Evolutionary conservation across 2,797 vertebrate species (phyloP).

Genomic region (Sciurus carolinensis): DNA sequence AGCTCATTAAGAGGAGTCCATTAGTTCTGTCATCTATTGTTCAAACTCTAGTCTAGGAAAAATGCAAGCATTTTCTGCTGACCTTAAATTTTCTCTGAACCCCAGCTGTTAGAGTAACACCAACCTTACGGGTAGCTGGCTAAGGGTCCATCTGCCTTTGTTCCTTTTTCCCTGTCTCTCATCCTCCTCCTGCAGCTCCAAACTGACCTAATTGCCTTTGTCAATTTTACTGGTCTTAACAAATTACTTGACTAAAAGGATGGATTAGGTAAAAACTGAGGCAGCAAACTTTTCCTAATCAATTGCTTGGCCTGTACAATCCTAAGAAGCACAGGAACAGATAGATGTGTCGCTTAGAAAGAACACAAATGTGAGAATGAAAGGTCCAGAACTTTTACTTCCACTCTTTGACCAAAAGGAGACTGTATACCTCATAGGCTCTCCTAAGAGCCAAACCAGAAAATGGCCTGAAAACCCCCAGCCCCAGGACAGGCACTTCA

Average conservation of each 20-base stretch:
- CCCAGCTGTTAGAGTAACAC: background rate
- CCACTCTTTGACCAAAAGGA: background rate
- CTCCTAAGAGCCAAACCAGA: background rate
- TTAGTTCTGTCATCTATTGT: background rate
- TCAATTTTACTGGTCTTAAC: background rate
- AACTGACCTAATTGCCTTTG: background rate
- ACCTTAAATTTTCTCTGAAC: background rate
- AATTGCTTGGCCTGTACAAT: too few species aligned
- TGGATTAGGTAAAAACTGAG: background rate
- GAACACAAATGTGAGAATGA: rapidly evolving
- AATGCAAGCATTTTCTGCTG: background rate
- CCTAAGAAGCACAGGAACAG: background rate
- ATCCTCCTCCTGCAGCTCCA: too few species aligned
- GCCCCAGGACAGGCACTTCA: rapidly evolving
- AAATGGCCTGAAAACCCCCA: background rate
- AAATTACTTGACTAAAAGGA: background rate
- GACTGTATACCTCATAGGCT: background rate
- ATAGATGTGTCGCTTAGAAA: rapidly evolving
- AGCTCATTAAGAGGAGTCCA: background rate
- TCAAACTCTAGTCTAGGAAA: background rate
- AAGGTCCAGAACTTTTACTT: background rate
- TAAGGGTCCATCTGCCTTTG: too few species aligned
- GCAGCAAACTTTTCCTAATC: background rate
- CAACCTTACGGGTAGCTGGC: background rate
- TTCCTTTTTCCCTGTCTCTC: background rate